Evolutionary conservation across 2,888 invertebrate species (phyloP).

Genomic region (Abscondita cerata): DNA sequence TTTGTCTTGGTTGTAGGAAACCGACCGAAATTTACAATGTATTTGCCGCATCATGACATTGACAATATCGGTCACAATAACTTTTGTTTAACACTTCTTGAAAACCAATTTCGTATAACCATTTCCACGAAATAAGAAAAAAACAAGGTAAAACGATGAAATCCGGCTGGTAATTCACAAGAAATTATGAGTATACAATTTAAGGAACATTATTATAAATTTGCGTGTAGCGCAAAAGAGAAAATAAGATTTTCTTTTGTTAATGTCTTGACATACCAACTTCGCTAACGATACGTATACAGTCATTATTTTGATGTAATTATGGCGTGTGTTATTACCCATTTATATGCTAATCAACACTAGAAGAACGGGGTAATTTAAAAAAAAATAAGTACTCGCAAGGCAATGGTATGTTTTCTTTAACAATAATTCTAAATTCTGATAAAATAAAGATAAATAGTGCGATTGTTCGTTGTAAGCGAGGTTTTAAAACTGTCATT

Average conservation of each 20-base stretch:
- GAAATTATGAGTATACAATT: slow-evolving; percentile 8
- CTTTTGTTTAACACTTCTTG: slow-evolving; percentile 23
- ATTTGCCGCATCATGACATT: slow-evolving; percentile 24
- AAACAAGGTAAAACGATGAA: slow-evolving; percentile 8
- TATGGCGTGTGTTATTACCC: slow-evolving; percentile 39
- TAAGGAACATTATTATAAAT: slow-evolving; percentile 12
- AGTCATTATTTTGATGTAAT: slow-evolving; percentile 35
- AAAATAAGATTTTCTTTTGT: slow-evolving; percentile 19
- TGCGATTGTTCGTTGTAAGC: too few relatives aligned
- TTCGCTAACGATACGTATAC: slow-evolving; percentile 23
- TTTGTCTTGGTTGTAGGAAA: slow-evolving; percentile 15
- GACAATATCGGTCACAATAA: slow-evolving; percentile 22
- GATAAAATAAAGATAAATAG: too few relatives aligned
- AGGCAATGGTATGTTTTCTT: too few relatives aligned
- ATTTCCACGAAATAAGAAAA: slow-evolving; percentile 20
- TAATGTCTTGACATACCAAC: slow-evolving; percentile 22
- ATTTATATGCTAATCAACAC: slow-evolving; percentile 36
- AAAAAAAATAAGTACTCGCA: slow-evolving; percentile 14
- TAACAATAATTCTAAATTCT: too few relatives aligned
- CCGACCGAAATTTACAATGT: slow-evolving; percentile 17
- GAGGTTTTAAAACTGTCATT: too few relatives aligned
- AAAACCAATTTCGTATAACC: not conserved
- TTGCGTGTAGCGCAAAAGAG: slow-evolving; percentile 15
- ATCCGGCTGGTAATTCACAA: slow-evolving; percentile 2
- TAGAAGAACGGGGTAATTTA: slow-evolving; percentile 5